Base-by-base conservation (phyloP, 35 echinoderm and acorn worm genomes). In the Holothuria glaberrima region DNA sequence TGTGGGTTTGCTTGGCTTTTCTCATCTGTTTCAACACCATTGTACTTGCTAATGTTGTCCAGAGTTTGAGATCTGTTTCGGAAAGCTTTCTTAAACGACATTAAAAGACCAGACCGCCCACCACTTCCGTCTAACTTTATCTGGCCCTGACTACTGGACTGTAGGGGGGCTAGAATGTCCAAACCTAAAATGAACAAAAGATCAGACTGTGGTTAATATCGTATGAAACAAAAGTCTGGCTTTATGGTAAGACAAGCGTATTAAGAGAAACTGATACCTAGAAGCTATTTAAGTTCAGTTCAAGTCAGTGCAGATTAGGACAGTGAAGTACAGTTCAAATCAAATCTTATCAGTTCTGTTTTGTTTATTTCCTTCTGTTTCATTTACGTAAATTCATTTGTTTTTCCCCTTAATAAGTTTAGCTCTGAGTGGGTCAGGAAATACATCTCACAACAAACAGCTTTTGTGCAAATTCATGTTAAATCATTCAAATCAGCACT, bases 1-100 rank as follows among this genome's bases (percentile, higher is more conserved):
- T 77, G 68, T 91, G 93, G 93, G 46, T 90, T 94, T 68, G 83
- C 25, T 88, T 58, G 4, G 24, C 31, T 19, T 35, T 56, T n/a
- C 12, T 72, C 63, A 59, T 41, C 41, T 58, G 61, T 48, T 71
- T 88, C 63, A 33, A 83, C 26, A 41, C 89, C 20, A 75, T 90
- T 84, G 14, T 61, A 72, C 31, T 80, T 68, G 56, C 82, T 82
- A 21, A 90, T 92, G 67, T 68, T 91, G 25, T 92, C 94, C 5
- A 95, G 56, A 2, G 94, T 92, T 19, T 88, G 91, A 13, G 82
- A 92, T 30, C 94, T 72, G 28, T 86, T 86, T 83, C 93, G 66
- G 86, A 94, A 94, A 73, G 93, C 93, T 33, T 94, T 94, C 93
- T 94, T 94, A 80, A 94, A 94, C 32, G 90, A 92, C 67, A 86